Conservation (phyloP, 2,113 vertebrate genomes). For the Microtus ochrogaster region DNA sequence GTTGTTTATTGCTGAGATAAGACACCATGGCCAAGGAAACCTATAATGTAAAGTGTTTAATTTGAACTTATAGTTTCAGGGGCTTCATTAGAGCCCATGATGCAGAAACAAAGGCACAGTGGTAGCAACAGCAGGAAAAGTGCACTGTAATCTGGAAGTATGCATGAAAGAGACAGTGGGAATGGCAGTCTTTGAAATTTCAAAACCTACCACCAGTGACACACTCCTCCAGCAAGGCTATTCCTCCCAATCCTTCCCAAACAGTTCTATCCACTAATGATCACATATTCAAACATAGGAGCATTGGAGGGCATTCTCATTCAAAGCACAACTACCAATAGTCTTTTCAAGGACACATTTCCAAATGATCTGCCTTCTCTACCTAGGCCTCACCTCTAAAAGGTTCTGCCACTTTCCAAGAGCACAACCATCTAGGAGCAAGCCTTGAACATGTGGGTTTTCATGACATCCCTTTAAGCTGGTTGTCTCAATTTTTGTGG, state of each 20-base stretch:
- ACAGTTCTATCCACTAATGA: neutral
- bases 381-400: neutral
- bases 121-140: neutral
- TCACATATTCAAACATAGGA: too few species aligned
- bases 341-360: neutral
- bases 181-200: neutral
- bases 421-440: neutral
- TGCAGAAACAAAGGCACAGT: neutral
- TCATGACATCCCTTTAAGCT: neutral
- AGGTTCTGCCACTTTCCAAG: neutral
- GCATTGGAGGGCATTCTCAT: neutral
- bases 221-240: neutral
- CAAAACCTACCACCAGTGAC: neutral
- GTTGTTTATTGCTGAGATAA: neutral
- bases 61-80: neutral
- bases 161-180: neutral
- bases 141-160: neutral
- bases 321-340: neutral
- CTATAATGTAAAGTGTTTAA: neutral
- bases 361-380: neutral
- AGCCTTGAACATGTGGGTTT: neutral
- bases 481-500: too few species aligned
- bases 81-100: neutral
- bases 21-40: neutral
- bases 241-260: too few species aligned